Base-by-base conservation (phyloP, 2,888 invertebrate genomes). In the Conops quadrifasciatus region DNA sequence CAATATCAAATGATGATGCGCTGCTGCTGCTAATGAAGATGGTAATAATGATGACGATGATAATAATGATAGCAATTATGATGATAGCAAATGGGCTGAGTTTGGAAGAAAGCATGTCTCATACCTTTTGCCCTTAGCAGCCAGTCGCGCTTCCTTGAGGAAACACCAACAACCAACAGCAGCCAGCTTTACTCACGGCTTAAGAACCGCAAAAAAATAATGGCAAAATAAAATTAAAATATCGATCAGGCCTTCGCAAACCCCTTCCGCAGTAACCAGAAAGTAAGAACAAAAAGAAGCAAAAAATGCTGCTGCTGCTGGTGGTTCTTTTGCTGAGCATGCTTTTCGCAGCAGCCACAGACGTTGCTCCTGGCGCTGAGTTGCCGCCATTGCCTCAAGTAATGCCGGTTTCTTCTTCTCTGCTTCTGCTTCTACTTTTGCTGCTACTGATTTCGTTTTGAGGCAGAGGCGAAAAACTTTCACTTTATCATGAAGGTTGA, bases 1-100 rank as follows among this genome's bases (percentile, higher is more conserved):
- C 56, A 26, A 73, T 72, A 72, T 75, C 73, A 67, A 73, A 69
- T 53, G 49, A 47, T 30, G 58, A 71, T 51, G 69, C 15, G 49
- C 51, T 67, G 69, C 71, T 67, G 66, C 4, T 36, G 36, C 9
- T 36, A 9, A 36, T 36, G 36, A 7, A 4, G 36, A 36, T 36
- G 36, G 9, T 62, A 53, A 21, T 63, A 56, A 62, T 71, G 59
- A n/a, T 51, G 64, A 53, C 56, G 59, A 51, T 21, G 21, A 51
- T 21, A 15, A 51, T 70, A 70, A 47, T 72, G 64, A 64, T 26
- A 60, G 64, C 26, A 59, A 53, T 63, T 47, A 59, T 74, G 68
- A 58, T 62, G 73, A 67, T 49, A 53, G 53, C 36, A 53, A 67
- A 56, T 36, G 56, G 56, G n/a, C n/a, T n/a, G n/a, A n/a, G n/a